Conservation (phyloP, 2,797 vertebrate species). For the Eulemur mongoz region DNA sequence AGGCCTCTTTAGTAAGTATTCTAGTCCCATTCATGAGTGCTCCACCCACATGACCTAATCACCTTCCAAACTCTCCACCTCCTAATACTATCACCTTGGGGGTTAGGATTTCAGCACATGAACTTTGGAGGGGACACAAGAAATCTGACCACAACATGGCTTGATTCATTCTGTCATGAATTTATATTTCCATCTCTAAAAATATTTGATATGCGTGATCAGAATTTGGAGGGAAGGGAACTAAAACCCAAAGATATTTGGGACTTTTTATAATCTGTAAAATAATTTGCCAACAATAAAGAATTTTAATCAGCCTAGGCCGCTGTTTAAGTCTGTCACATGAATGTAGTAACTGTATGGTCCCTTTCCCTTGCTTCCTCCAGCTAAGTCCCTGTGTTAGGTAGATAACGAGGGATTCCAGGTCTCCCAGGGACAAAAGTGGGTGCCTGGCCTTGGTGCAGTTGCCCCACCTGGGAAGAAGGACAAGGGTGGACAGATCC, state of each 20-base stretch:
- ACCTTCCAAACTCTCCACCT: not conserved
- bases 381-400: not conserved
- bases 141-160: not conserved
- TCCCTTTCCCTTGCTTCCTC: not conserved
- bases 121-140: not conserved
- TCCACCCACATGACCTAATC: not conserved
- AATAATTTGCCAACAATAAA: not conserved
- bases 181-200: not conserved
- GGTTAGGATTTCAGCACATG: not conserved
- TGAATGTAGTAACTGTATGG: not conserved
- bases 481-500: no score
- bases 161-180: not conserved
- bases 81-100: not conserved
- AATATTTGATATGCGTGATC: not conserved
- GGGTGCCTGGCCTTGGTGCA: no score
- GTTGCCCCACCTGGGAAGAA: no score
- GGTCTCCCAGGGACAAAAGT: no score
- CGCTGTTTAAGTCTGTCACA: not conserved
- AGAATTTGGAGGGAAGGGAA: not conserved
- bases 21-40: not conserved
- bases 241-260: not conserved
- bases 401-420: no score
- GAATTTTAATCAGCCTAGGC: not conserved
- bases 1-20: not conserved
- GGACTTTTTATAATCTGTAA: not conserved